phyloP scores from a whole-genome alignment of 2,113 vertebrate species.

The Atlantisia rogersi region DNA sequence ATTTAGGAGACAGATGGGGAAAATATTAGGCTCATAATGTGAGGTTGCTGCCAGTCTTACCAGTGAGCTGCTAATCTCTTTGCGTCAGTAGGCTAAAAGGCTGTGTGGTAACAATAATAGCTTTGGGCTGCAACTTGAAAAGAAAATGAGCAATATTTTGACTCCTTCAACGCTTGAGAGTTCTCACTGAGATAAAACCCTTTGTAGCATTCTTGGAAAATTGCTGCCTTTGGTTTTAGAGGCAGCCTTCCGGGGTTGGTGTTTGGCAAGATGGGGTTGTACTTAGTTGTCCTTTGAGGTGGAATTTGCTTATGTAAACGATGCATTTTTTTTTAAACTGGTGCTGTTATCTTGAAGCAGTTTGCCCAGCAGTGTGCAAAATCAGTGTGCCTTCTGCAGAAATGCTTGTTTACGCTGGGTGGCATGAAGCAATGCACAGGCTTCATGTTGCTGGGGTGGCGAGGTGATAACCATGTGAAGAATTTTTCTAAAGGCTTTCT shows the following conservation, averaged over 20 bases:
- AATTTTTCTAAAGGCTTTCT: background rate
- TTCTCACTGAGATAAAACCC: slow-evolving; percentile 20
- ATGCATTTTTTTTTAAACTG: background rate
- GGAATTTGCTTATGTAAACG: slow-evolving; percentile 23
- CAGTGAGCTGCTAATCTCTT: background rate
- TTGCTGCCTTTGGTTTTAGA: background rate
- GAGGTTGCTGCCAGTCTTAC: background rate
- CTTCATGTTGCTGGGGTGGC: background rate
- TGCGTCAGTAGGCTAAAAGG: background rate
- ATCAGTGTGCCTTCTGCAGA: background rate
- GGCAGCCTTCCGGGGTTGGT: background rate
- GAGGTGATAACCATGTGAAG: background rate
- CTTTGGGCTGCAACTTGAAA: background rate
- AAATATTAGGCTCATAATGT: background rate
- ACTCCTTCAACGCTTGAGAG: background rate
- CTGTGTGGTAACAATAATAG: slow-evolving; percentile 3
- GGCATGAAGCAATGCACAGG: background rate
- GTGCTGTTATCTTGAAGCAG: slow-evolving; percentile 31
- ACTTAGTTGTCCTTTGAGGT: background rate
- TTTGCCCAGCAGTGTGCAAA: background rate
- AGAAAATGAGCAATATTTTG: slow-evolving; percentile 36
- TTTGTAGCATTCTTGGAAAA: background rate
- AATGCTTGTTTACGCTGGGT: background rate
- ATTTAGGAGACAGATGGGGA: background rate
- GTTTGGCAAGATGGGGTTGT: background rate